These are phyloP conservation scores for Coturnix japonica DNA, from an alignment of 2,113 vertebrate genomes.

Conservation along the genomic window DNA sequence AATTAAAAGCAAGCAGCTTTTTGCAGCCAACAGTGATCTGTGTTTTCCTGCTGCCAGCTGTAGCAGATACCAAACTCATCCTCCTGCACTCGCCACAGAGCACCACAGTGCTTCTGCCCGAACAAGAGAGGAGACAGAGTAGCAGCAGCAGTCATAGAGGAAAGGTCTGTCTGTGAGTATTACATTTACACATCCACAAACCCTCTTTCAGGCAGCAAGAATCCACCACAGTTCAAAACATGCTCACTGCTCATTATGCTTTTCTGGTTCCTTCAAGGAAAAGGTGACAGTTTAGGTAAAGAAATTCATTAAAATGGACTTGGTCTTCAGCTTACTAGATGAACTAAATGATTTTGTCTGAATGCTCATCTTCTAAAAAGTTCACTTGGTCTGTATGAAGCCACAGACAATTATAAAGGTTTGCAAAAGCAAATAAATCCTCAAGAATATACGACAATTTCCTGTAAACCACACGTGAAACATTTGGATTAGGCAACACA, in stretches of 20 bases:
- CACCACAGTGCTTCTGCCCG: background rate
- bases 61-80: background rate
- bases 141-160: background rate
- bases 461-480: background rate
- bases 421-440: background rate
- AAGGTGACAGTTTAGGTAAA: background rate
- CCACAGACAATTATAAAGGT: background rate
- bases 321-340: background rate
- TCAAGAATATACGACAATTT: background rate
- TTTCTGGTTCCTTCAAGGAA: background rate
- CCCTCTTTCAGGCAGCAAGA: background rate
- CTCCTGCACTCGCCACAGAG: background rate
- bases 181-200: background rate
- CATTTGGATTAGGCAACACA: background rate
- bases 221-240: background rate
- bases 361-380: background rate
- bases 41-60: background rate
- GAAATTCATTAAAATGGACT: background rate
- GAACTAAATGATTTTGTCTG: background rate
- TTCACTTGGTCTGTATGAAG: background rate
- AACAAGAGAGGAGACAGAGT: fast-evolving
- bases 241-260: background rate
- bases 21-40: background rate
- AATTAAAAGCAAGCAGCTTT: background rate
- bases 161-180: background rate